A percentile compares a stretch with the other conserved stretches of the same genome.
Evolutionary conservation across 2,113 vertebrate species (phyloP).

Genomic region (Picathartes gymnocephalus): DNA sequence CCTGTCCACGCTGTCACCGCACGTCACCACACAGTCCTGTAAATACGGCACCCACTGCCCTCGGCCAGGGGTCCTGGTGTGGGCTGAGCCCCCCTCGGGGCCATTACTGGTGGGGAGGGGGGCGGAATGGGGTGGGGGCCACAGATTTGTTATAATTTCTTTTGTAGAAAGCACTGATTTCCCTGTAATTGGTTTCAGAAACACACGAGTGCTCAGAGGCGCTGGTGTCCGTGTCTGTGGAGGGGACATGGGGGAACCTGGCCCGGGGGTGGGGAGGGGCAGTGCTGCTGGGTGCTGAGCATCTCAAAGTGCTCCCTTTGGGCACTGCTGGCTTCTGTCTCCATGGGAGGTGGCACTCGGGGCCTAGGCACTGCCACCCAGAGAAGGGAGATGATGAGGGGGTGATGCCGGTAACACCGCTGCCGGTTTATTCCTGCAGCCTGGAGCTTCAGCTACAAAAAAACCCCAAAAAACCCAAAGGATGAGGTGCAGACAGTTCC

Average conservation of each 20-base stretch:
- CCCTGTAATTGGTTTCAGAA: slow-evolving; percentile 60
- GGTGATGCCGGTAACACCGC: fast-evolving
- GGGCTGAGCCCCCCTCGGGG: not conserved
- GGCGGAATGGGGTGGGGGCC: not conserved
- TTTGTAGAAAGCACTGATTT: slow-evolving; percentile 64
- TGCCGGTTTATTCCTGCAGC: slow-evolving; percentile 30
- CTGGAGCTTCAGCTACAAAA: slow-evolving; percentile 7
- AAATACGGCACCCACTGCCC: not conserved
- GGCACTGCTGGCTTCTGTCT: not conserved
- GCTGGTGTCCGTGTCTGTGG: not conserved
- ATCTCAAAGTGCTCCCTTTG: not conserved
- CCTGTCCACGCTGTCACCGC: not conserved
- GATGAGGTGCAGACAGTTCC: not conserved
- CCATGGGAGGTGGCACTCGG: not conserved
- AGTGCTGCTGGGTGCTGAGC: not conserved
- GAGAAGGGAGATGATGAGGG: not conserved
- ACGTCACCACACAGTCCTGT: slow-evolving; percentile 30
- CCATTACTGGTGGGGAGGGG: not conserved
- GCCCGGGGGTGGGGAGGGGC: fast-evolving
- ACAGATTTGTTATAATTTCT: slow-evolving; percentile 60
- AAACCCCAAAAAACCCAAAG: not conserved
- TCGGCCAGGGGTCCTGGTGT: not conserved
- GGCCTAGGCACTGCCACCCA: not conserved
- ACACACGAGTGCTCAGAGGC: slow-evolving; percentile 38
- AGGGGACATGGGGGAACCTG: fast-evolving